phyloP scores from a whole-genome alignment of 2,113 vertebrate species.

The Colossoma macropomum region DNA sequence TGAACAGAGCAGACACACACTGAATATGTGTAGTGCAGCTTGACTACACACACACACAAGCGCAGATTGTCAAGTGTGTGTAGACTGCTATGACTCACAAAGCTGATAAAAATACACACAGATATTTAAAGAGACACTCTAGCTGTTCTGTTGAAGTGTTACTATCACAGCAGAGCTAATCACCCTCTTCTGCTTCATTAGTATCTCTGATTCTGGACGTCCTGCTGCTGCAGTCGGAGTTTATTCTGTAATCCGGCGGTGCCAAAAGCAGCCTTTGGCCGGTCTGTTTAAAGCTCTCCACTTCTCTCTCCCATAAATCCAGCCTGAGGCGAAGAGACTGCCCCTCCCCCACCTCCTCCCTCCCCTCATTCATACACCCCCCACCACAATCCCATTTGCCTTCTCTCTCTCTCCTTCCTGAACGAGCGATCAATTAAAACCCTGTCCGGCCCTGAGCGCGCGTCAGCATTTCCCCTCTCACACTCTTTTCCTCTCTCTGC shows the following conservation, averaged over 20 bases:
- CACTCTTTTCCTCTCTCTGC: slow-evolving; percentile 24
- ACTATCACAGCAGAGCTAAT: not conserved
- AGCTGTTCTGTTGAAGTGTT: not conserved
- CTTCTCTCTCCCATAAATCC: slow-evolving; percentile 73
- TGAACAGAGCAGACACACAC: not conserved
- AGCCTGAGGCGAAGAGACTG: slow-evolving; percentile 64
- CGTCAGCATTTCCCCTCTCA: slow-evolving; percentile 72
- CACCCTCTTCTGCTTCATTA: not conserved
- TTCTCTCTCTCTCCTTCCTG: slow-evolving; percentile 57
- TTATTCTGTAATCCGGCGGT: slow-evolving; percentile 64
- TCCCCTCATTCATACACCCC: slow-evolving; percentile 64
- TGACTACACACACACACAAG: not conserved
- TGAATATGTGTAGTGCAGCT: not conserved
- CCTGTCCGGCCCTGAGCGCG: slow-evolving; percentile 61
- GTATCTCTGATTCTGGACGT: not conserved
- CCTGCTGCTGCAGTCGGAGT: slow-evolving; percentile 26
- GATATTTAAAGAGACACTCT: not conserved
- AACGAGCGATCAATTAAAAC: slow-evolving; percentile 78
- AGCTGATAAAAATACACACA: slow-evolving; percentile 3
- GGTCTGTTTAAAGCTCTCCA: slow-evolving; percentile 55
- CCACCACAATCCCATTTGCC: slow-evolving; percentile 3
- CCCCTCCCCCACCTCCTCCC: slow-evolving; percentile 60
- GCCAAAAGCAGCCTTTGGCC: slow-evolving; percentile 64
- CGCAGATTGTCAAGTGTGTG: not conserved
- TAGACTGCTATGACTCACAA: not conserved